Evolutionary conservation across 2,113 vertebrate species (phyloP).

Genomic region (Pionites leucogaster): DNA sequence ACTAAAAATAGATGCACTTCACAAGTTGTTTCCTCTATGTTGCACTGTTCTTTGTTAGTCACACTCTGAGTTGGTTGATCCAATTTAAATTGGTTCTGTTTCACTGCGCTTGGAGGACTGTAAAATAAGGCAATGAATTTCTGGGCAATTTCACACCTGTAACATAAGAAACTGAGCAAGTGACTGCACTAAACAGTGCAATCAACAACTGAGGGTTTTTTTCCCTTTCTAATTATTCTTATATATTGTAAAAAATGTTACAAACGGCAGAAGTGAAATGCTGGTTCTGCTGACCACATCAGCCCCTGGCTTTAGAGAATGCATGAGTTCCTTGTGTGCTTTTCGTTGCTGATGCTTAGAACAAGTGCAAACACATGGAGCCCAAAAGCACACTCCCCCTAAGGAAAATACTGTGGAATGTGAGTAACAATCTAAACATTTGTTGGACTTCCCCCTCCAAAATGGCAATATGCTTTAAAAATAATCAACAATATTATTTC

Average conservation of each 20-base stretch:
- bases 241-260: background rate
- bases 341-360: background rate
- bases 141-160: background rate
- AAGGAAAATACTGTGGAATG: background rate
- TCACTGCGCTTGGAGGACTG: background rate
- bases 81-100: background rate
- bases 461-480: background rate
- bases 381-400: background rate
- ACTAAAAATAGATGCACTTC: constrained; percentile 2
- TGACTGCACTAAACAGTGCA: background rate
- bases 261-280: background rate
- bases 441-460: background rate
- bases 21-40: background rate
- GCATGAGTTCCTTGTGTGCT: background rate
- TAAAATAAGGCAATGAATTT: background rate
- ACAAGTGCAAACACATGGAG: background rate
- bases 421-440: background rate
- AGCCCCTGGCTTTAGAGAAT: background rate
- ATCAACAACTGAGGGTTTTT: background rate
- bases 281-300: background rate
- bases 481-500: background rate
- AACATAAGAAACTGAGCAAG: background rate
- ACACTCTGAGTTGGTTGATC: background rate
- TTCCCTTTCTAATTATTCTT: background rate
- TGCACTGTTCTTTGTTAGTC: background rate